Conservation (phyloP, 2,797 vertebrate species). For the Tenualosa thibaudeaui region DNA sequence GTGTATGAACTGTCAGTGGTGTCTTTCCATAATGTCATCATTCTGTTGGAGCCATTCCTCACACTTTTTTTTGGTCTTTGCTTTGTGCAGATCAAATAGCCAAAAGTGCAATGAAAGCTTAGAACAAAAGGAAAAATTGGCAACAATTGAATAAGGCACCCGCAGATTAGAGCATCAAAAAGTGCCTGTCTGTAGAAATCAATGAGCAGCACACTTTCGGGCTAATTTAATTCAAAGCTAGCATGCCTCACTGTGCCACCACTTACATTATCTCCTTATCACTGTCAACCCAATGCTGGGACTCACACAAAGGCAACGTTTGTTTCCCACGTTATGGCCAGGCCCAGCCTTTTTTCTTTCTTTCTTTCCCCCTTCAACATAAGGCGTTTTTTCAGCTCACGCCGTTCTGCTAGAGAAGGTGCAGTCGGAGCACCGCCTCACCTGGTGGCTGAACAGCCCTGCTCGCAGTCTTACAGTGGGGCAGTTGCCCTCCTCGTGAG, state of each 20-base stretch:
- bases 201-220: slow-evolving; percentile 9
- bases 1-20: neutral
- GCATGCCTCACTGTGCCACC: slow-evolving; percentile 20
- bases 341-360: neutral
- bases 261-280: slow-evolving; percentile 26
- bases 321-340: slow-evolving; percentile 13
- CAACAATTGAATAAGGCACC: slow-evolving; percentile 20
- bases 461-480: neutral
- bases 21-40: slow-evolving; percentile 10
- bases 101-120: slow-evolving; percentile 21
- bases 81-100: neutral
- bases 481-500: neutral
- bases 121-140: slow-evolving; percentile 23
- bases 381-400: neutral
- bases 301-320: slow-evolving; percentile 17
- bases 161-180: neutral
- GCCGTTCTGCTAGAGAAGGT: neutral
- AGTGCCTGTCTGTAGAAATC: slow-evolving; percentile 18
- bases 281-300: slow-evolving; percentile 20
- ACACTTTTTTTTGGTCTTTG: neutral
- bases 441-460: neutral
- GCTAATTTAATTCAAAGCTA: slow-evolving; percentile 17
- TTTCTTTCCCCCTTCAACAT: no score
- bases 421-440: neutral
- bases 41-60: neutral